phyloP scores from a whole-genome alignment of 2,113 vertebrate genomes.

The Corythoichthys haematopterus region DNA sequence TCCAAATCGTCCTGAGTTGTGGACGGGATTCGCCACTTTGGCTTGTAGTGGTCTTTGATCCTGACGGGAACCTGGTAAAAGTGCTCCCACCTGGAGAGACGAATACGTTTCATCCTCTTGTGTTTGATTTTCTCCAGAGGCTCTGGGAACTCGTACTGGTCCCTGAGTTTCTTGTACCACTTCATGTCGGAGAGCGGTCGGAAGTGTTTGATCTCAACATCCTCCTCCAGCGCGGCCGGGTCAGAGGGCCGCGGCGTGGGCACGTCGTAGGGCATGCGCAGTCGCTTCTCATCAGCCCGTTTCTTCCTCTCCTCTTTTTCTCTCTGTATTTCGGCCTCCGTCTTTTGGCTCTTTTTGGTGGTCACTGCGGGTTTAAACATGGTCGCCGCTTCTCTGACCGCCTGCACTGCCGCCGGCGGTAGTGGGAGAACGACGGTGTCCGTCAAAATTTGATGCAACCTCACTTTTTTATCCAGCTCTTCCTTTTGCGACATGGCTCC shows the following conservation, averaged over 20 bases:
- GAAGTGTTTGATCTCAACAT: conserved; percentile 88
- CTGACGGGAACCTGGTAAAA: conserved; percentile 94
- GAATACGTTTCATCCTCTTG: conserved; percentile 92
- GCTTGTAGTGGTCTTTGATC: conserved; percentile 92
- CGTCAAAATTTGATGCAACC: conserved; percentile 88
- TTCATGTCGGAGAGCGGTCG: conserved; percentile 96
- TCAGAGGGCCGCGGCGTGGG: conserved; percentile 79
- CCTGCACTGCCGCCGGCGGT: conserved; percentile 84
- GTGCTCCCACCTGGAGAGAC: conserved; percentile 96
- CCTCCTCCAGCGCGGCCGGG: conserved; percentile 79
- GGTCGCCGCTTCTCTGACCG: conserved; percentile 86
- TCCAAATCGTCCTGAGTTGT: conserved; percentile 92
- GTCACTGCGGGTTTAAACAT: conserved; percentile 90
- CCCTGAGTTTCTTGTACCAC: conserved; percentile 95
- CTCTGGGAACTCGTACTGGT: conserved; percentile 96
- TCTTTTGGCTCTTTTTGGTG: conserved; percentile 84
- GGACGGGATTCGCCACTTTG: conserved; percentile 85
- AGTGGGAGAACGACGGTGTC: conserved; percentile 79
- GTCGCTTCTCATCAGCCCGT: conserved; percentile 79
- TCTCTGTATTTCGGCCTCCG: conserved; percentile 81
- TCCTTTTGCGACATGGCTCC: conserved; percentile 72
- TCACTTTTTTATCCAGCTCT: conserved; percentile 87
- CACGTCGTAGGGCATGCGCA: conserved; percentile 92
- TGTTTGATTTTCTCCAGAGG: conserved; percentile 85
- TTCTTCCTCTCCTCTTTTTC: conserved; percentile 83